Conservation (phyloP, 2,888 invertebrate genomes). For the Ashinkailepas kermadecensis region DNA sequence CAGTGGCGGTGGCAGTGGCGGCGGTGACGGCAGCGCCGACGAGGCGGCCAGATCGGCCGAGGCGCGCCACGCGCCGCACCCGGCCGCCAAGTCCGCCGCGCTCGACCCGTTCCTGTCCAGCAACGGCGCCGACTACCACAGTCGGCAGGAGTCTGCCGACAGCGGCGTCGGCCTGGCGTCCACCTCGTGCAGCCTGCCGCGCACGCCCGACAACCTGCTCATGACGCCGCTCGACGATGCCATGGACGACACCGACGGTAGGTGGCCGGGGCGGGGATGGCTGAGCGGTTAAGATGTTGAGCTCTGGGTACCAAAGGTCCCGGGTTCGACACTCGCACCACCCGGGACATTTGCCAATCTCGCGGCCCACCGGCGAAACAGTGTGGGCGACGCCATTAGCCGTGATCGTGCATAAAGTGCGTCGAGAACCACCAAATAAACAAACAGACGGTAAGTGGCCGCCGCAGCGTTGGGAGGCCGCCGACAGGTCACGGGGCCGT, state of each 20-base stretch:
- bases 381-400: too few relatives aligned
- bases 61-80: background rate
- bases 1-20: background rate
- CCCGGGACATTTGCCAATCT: too few relatives aligned
- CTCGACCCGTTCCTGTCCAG: constrained; percentile 26
- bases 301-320: too few relatives aligned
- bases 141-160: constrained; percentile 89
- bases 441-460: too few relatives aligned
- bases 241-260: constrained; percentile 2
- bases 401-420: too few relatives aligned
- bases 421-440: too few relatives aligned
- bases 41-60: background rate
- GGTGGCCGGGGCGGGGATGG: background rate
- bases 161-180: constrained; percentile 71
- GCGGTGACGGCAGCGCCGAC: background rate
- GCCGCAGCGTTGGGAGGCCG: too few relatives aligned
- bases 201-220: constrained; percentile 88
- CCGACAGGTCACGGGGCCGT: too few relatives aligned
- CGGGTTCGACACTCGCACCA: too few relatives aligned
- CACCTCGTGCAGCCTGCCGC: constrained; percentile 71
- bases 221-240: constrained; percentile 37
- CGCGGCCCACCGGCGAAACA: too few relatives aligned
- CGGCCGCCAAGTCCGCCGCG: constrained; percentile 4
- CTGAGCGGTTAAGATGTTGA: background rate
- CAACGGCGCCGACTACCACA: constrained; percentile 60